Evolutionary conservation across 2,888 invertebrate genomes (phyloP), one percentile per base, ranked within the genome.

Genomic region (Tetranychus truncatus): DNA sequence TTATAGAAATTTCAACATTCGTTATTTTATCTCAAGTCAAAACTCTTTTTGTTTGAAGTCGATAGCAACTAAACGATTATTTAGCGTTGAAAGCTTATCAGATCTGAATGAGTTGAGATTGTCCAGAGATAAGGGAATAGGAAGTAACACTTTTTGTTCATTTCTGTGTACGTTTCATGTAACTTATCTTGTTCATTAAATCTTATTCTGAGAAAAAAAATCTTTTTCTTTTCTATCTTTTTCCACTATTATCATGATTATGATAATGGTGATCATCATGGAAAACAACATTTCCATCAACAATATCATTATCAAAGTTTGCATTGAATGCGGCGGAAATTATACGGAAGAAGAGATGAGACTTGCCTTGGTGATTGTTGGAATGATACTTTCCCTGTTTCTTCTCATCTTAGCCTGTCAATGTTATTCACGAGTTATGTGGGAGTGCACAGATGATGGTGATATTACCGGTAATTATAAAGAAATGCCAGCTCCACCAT

Each of bases 281-380:
- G 15, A 15, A 9, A 55, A 15, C 15, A 55, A 15, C 55, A 55
- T 55, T 15, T 2, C 18, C 55, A 55, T 55, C 55, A 55, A 15
- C 55, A 55, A 15, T 55, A 55, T 55, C 55, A 55, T 55, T 15
- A 55, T 15, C 55, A 55, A 15, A 73, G 73, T 73, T 20, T 73
- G 73, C 21, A 20, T 24, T 20, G 73, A 73, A 65, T 73, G 73
- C 15, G 46, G 20, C 15, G 73, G 73, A 65, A 73, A 73, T 65
- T 73, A 73, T 55, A 73, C 73, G 9, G 73, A 73, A 55, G 73
- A 73, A 65, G 73, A 73, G 65, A 46, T 73, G 65, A 66, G 46
- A 20, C 20, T 55, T n/a, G 46, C 73, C 20, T n/a, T 73, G 44
- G 15, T 73, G 11, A 65, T 73, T 55, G 65, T 73, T 34, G 46